A percentile compares a stretch with the other conserved stretches of the same genome.
phyloP scores from a whole-genome alignment of 2,888 invertebrate species.

The Cryptocheilus praepositus region DNA sequence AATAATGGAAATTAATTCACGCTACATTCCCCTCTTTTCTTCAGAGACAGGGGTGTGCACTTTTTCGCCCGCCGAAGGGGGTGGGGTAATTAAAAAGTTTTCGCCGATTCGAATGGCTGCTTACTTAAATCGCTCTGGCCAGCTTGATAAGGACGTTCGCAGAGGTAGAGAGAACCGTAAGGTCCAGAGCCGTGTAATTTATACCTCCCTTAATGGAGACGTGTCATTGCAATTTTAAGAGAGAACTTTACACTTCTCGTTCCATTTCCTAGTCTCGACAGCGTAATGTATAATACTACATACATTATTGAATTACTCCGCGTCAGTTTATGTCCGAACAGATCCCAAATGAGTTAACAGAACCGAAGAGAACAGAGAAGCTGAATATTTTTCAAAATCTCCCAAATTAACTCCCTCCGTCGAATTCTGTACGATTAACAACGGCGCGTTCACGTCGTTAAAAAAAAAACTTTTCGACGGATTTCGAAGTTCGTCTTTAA shows the following conservation, averaged over 20 bases:
- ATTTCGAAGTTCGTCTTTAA: too few species aligned
- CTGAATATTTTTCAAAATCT: too few species aligned
- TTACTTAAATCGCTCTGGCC: slow-evolving; percentile 36
- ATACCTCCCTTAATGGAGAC: slow-evolving; percentile 46
- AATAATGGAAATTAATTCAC: too few species aligned
- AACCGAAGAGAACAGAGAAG: too few species aligned
- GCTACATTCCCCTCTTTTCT: too few species aligned
- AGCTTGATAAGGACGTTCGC: slow-evolving; percentile 27
- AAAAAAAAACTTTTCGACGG: too few species aligned
- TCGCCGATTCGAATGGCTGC: slow-evolving; percentile 47
- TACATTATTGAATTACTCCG: neutral
- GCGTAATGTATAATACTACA: neutral
- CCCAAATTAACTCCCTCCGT: too few species aligned
- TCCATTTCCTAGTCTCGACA: neutral
- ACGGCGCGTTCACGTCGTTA: too few species aligned
- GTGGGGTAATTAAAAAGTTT: slow-evolving; percentile 61
- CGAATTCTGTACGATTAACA: too few species aligned
- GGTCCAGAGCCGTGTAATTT: slow-evolving; percentile 33
- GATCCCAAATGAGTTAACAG: too few species aligned
- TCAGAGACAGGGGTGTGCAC: too few species aligned
- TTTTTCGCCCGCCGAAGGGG: neutral
- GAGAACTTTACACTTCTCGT: slow-evolving; percentile 38
- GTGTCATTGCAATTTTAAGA: slow-evolving; percentile 45
- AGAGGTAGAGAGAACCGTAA: slow-evolving; percentile 12
- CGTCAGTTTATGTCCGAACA: too few species aligned